Conservation (phyloP, 2,888 invertebrate species). For the Scaeva pyrastri region DNA sequence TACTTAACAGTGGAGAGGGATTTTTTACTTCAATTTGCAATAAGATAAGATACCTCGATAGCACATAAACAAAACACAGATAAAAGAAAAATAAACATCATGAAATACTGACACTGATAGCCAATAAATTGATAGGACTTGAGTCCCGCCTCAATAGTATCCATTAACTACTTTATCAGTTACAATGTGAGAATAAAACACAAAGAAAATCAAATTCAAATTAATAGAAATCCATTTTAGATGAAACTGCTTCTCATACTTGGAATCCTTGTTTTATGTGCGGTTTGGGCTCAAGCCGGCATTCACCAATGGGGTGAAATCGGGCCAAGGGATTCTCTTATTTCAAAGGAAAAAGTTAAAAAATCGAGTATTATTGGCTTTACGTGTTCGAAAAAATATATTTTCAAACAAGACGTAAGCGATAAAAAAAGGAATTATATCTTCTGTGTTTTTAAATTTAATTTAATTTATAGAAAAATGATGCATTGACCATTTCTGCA, state of each 20-base stretch:
- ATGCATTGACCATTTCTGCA: conserved; percentile 61
- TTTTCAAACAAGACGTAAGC: conserved; percentile 78
- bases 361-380: conserved; percentile 78
- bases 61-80: background rate
- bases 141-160: background rate
- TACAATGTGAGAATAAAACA: background rate
- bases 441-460: background rate
- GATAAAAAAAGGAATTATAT: background rate
- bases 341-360: conserved; percentile 78
- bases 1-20: too few species aligned
- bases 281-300: conserved; percentile 70
- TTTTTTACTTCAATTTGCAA: background rate
- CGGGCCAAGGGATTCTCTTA: conserved; percentile 77
- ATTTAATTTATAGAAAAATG: conserved; percentile 10
- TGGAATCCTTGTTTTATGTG: conserved; percentile 26
- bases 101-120: background rate
- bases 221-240: background rate
- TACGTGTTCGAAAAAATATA: conserved; percentile 76
- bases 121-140: background rate
- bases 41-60: conserved; percentile 14
- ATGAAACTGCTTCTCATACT: background rate
- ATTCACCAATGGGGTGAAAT: conserved; percentile 79
- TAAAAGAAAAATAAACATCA: background rate
- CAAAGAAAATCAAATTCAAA: too few species aligned
- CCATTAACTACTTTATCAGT: background rate